Conservation (phyloP, 2,113 vertebrate genomes). For the Crotalus helleri region DNA sequence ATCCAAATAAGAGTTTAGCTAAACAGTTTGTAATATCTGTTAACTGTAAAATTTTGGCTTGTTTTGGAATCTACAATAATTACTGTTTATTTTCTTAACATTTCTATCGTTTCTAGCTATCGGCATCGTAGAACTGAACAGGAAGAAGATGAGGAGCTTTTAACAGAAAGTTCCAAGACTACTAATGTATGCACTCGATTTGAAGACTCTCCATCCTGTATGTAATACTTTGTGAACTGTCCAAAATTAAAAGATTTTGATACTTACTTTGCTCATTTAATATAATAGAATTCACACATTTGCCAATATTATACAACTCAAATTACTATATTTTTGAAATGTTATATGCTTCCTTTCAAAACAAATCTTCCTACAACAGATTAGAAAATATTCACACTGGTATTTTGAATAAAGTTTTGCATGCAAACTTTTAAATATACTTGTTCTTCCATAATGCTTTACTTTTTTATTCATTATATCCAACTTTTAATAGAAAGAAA, state of each 20-base stretch:
- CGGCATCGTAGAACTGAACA: constrained; percentile 96
- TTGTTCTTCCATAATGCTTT: not conserved
- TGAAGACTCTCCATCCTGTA: constrained; percentile 95
- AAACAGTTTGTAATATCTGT: not conserved
- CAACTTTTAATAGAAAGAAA: not conserved
- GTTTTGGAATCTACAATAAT: not conserved
- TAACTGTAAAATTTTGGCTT: not conserved
- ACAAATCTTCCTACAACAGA: not conserved
- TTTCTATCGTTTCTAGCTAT: constrained; percentile 70
- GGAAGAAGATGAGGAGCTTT: constrained; percentile 94
- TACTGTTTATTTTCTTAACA: not conserved
- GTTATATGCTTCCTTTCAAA: not conserved
- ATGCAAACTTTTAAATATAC: not conserved
- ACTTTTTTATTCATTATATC: not conserved
- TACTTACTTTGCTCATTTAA: not conserved
- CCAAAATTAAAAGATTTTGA: constrained; percentile 11
- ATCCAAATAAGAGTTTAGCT: not conserved
- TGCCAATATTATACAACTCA: not conserved
- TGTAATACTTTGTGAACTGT: constrained; percentile 48
- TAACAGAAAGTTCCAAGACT: constrained; percentile 92
- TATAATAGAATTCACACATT: not conserved
- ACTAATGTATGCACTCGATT: constrained; percentile 96
- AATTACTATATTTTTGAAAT: not conserved
- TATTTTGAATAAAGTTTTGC: not conserved
- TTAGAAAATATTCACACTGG: not conserved